Percentiles rank a stretch among this genome's conserved stretches.
Evolutionary conservation across 2,113 vertebrate genomes (phyloP).

Genomic region (Arothron firmamentum): DNA sequence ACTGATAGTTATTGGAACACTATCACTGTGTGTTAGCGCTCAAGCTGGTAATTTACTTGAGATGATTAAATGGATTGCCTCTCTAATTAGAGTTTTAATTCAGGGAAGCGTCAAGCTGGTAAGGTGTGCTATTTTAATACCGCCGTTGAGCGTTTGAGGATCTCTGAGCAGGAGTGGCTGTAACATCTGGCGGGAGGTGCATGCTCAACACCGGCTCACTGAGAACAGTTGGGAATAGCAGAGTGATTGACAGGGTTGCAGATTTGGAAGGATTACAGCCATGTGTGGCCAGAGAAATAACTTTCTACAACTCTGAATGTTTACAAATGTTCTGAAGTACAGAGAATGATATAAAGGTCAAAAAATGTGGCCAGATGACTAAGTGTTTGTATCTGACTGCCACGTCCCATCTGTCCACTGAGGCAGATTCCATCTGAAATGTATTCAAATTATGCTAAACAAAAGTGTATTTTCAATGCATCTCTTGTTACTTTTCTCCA

Average conservation of each 20-base stretch:
- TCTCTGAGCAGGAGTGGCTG: constrained; percentile 38
- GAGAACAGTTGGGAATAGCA: constrained; percentile 59
- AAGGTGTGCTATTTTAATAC: constrained; percentile 29
- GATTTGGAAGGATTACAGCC: constrained; percentile 35
- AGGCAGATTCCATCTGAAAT: constrained; percentile 6
- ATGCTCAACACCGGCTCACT: constrained; percentile 32
- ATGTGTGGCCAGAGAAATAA: constrained; percentile 27
- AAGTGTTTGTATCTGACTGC: constrained; percentile 4
- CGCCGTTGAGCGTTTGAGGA: constrained; percentile 29
- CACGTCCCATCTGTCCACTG: constrained; percentile 1
- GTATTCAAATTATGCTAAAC: constrained; percentile 16
- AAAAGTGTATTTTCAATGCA: not conserved
- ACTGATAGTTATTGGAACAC: constrained; percentile 34
- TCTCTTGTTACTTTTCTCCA: constrained; percentile 43
- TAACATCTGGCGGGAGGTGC: constrained; percentile 45
- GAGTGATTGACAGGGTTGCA: constrained; percentile 56
- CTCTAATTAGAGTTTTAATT: constrained; percentile 45
- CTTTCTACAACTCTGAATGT: constrained; percentile 8
- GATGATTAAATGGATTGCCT: constrained; percentile 52
- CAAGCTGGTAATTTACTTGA: constrained; percentile 39
- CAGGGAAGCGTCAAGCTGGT: constrained; percentile 43
- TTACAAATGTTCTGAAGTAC: constrained; percentile 1
- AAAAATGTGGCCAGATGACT: not conserved
- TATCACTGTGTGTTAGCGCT: constrained; percentile 33
- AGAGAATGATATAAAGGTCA: no score